phyloP scores from a whole-genome alignment of 1,140 invertebrate species.

The Paracyclopina nana region DNA sequence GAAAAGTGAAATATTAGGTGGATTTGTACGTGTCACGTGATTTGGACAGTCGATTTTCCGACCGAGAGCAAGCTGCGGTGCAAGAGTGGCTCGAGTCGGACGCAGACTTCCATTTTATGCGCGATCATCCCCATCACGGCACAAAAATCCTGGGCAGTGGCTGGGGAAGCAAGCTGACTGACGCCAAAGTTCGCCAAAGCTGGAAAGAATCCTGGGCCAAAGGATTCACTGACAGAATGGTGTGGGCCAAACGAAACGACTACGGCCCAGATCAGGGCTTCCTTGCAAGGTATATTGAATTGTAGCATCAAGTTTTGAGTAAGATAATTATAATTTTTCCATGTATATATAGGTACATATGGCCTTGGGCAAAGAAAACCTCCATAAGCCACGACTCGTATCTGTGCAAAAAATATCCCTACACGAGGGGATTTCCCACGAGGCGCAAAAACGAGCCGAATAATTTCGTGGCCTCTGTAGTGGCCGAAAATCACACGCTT shows the following conservation, averaged over 20 bases:
- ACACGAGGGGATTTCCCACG: constrained; percentile 2
- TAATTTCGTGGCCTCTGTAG: constrained; percentile 7
- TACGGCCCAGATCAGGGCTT: constrained; percentile 14
- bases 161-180: background rate
- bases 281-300: background rate
- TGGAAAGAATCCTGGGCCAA: background rate
- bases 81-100: constrained; percentile 14
- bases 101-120: constrained; percentile 16
- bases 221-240: background rate
- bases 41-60: constrained; percentile 5
- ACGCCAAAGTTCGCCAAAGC: background rate
- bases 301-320: background rate
- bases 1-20: background rate
- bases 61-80: constrained; percentile 12
- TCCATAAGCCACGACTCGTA: constrained; percentile 3
- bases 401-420: constrained; percentile 2
- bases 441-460: background rate
- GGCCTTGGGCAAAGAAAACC: constrained; percentile 9
- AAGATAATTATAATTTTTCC: background rate
- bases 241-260: constrained; percentile 1
- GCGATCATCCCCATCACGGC: constrained; percentile 16
- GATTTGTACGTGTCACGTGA: constrained; percentile 9
- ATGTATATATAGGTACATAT: background rate
- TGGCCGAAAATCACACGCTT: background rate
- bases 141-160: constrained; percentile 15